A percentile compares a stretch with the other conserved stretches of the same genome.
Conservation (phyloP, 2,113 vertebrate species). For the Chaenogobius annularis region DNA sequence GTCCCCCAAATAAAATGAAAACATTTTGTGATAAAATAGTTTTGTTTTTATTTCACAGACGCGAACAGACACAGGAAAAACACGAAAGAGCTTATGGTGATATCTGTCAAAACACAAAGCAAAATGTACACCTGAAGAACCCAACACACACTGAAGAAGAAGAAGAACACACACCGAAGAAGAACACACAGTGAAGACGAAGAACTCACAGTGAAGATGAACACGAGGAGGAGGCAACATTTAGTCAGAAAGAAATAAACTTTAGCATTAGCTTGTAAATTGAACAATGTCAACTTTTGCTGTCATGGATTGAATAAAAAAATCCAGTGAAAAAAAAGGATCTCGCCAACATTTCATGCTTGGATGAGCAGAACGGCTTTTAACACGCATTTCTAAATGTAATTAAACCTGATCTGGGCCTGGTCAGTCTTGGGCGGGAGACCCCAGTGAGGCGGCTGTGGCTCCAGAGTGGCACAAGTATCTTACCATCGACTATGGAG, state of each 20-base stretch:
- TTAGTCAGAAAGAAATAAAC: background rate
- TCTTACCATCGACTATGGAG: no score
- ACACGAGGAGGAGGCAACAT: background rate
- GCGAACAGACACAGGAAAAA: conserved; percentile 30
- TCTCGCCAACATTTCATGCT: no score
- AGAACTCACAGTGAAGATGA: background rate
- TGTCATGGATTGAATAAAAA: no score
- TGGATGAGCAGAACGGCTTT: no score
- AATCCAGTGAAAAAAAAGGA: no score
- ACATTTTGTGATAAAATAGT: conserved; percentile 75
- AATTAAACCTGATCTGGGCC: no score
- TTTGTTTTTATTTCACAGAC: conserved; percentile 79
- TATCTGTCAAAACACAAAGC: conserved; percentile 65
- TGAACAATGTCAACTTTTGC: background rate
- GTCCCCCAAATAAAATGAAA: background rate
- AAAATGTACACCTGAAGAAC: conserved; percentile 66
- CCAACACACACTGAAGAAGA: conserved; percentile 45
- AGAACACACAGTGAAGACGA: conserved; percentile 1
- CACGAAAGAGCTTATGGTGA: conserved; percentile 74
- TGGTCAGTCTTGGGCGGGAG: no score
- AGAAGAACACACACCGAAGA: conserved; percentile 2
- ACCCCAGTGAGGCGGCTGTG: no score
- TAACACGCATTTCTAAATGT: no score
- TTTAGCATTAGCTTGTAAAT: background rate
- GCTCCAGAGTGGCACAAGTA: no score